Evolutionary conservation across 2,113 vertebrate genomes (phyloP).

Genomic region (Grallaria varia): DNA sequence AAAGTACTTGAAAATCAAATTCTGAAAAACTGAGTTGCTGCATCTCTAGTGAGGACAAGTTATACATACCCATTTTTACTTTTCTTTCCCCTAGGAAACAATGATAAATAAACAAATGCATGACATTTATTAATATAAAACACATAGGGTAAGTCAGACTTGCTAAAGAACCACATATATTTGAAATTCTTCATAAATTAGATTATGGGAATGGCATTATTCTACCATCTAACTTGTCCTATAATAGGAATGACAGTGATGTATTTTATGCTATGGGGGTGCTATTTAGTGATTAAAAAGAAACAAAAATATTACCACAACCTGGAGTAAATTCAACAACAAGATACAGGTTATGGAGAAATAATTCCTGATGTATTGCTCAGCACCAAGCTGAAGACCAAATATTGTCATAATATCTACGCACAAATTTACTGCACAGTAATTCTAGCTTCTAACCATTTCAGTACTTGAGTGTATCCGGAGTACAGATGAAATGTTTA

Average conservation of each 20-base stretch:
- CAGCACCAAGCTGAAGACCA: constrained; percentile 18
- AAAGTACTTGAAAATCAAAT: background rate
- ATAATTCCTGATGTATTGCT: background rate
- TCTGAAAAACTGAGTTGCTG: background rate
- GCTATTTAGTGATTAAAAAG: constrained; percentile 23
- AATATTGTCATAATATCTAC: background rate
- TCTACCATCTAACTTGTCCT: background rate
- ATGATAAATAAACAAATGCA: background rate
- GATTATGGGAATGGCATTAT: background rate
- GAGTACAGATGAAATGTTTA: background rate
- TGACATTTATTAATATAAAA: background rate
- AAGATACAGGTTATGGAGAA: constrained; percentile 18
- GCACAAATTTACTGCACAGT: background rate
- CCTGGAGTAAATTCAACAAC: constrained; percentile 46
- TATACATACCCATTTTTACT: background rate
- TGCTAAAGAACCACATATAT: background rate
- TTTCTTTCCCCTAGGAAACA: background rate
- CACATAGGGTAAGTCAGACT: background rate
- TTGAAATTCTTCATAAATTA: background rate
- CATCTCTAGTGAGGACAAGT: background rate
- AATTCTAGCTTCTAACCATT: background rate
- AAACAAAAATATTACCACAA: constrained; percentile 20
- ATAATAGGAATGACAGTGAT: background rate
- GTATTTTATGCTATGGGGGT: background rate
- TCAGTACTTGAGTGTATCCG: background rate